phyloP scores from a whole-genome alignment of 2,797 vertebrate species.

The Typhlichthys eigenmanni region DNA sequence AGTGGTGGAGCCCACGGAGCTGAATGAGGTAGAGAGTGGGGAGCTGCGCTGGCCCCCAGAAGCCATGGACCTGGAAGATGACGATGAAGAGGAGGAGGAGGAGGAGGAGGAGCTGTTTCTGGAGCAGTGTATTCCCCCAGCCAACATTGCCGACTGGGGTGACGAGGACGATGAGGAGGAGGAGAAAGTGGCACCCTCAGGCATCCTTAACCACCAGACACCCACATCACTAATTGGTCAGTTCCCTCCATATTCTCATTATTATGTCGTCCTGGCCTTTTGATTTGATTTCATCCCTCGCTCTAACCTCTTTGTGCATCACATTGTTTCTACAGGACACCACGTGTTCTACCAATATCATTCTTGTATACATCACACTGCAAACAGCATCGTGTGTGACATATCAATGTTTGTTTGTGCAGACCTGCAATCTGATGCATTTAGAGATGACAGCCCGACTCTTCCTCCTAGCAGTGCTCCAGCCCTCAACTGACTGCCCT shows the following conservation, averaged over 20 bases:
- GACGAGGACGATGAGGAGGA: slow-evolving; percentile 65
- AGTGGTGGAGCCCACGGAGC: slow-evolving; percentile 81
- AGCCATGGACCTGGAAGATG: slow-evolving; percentile 71
- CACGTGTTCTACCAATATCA: background rate
- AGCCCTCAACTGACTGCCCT: slow-evolving; percentile 63
- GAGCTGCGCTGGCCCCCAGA: slow-evolving; percentile 85
- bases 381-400: background rate
- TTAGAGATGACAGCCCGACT: slow-evolving; percentile 75
- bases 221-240: slow-evolving; percentile 75
- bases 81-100: slow-evolving; percentile 73
- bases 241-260: slow-evolving; percentile 2
- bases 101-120: slow-evolving; percentile 78
- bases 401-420: slow-evolving; percentile 13
- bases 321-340: background rate
- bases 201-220: slow-evolving; percentile 67
- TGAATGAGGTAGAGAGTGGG: slow-evolving; percentile 83
- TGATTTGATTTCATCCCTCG: background rate
- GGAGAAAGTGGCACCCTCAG: slow-evolving; percentile 53
- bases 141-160: slow-evolving; percentile 80
- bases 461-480: slow-evolving; percentile 72
- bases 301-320: background rate
- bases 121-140: slow-evolving; percentile 80
- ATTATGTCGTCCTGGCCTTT: background rate
- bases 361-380: background rate
- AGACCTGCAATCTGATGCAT: slow-evolving; percentile 78